Base-by-base conservation (phyloP, 2,888 invertebrate species). In the Lomographa bimaculata region DNA sequence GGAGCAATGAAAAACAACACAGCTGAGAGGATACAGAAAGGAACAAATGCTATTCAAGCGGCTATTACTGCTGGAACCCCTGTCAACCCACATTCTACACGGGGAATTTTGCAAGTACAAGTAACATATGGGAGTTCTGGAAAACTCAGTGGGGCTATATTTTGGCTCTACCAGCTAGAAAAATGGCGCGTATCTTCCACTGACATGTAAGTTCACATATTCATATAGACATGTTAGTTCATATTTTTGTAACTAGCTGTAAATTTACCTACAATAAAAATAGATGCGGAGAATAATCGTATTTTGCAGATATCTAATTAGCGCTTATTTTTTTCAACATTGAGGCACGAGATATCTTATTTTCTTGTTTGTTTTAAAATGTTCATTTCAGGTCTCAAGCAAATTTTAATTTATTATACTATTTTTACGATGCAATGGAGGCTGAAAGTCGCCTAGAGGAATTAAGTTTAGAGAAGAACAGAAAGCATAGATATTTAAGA, bases 371-470 rank as follows among this genome's bases (percentile, higher is more conserved):
- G 2, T 14, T 14, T 4, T 14, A 3, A 14, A 14, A 14, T 14
- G 4, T 14, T 14, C n/a, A 7, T 54, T 90, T 19, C 75, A 96
- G 96, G 90, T 91, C 91, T 45, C 96, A 97, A 74, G 94, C 96
- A 30, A 98, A 97, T 68, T 98, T 97, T 70, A 94, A 97, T 74
- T 92, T 97, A 9, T 92, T 98, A 49, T 97, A 98, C 81, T 97
- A 96, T 71, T 93, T 97, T 54, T 96, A 96, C 75, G 97, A 97
- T 68, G 95, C 94, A 2, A 91, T 97, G 71, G 92, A 93, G 54
- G 90, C 92, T 5, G 90, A 91, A 7, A 92, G 93, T 35, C 90
- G 92, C 38, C 80, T 94, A 20, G 91, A 92, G 19, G 91, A 93
- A 24, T 94, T 95, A 54, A 82, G 89, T 44, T 79, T 98, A 23